Evolutionary conservation across 1,140 invertebrate genomes (phyloP).

Genomic region (Drosophila ironensis): DNA sequence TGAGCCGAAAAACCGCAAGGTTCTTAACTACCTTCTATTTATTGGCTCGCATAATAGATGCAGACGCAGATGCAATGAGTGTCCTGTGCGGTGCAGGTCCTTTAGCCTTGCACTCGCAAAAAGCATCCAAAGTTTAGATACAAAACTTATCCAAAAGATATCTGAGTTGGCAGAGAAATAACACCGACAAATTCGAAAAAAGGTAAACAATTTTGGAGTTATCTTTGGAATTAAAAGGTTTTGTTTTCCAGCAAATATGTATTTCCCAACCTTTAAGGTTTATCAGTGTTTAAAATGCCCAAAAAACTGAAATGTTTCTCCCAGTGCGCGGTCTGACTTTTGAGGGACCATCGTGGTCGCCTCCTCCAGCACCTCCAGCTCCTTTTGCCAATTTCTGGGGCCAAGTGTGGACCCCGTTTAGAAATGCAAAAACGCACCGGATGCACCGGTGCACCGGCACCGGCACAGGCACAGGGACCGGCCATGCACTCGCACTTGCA

Average conservation of each 20-base stretch:
- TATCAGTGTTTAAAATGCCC: too few species aligned
- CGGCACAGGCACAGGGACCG: neutral
- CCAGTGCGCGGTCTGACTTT: neutral
- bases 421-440: conserved; percentile 42
- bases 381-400: conserved; percentile 10
- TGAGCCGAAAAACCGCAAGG: conserved; percentile 67
- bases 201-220: too few species aligned
- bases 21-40: conserved; percentile 80
- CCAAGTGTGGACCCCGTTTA: conserved; percentile 31
- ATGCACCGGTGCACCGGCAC: conserved; percentile 20
- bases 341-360: neutral
- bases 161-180: too few species aligned
- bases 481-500: conserved; percentile 9
- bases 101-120: neutral
- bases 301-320: too few species aligned
- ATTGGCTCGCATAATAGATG: conserved; percentile 71
- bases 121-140: too few species aligned
- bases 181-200: too few species aligned
- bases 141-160: too few species aligned
- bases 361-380: neutral
- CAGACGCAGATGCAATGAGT: conserved; percentile 7
- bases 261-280: too few species aligned
- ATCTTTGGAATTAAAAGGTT: too few species aligned
- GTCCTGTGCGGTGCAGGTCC: neutral
- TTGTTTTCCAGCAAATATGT: too few species aligned